A percentile compares a stretch with the other conserved stretches of the same genome.
Conservation (phyloP, 2,797 vertebrate species). For the Halcyon leucocephala region DNA sequence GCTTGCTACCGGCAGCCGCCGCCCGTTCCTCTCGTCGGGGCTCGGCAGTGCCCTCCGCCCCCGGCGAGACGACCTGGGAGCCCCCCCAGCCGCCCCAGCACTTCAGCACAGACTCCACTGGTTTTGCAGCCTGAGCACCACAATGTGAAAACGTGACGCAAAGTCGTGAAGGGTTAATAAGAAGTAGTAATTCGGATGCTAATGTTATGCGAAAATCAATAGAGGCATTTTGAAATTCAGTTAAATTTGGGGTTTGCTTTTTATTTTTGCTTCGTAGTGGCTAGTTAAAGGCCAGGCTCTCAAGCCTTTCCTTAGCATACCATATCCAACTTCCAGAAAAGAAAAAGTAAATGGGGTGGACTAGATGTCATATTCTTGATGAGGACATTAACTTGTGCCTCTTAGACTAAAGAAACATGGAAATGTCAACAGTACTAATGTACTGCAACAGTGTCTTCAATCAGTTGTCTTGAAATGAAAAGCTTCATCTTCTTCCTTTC, state of each 20-base stretch:
- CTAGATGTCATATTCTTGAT: neutral
- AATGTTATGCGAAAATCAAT: neutral
- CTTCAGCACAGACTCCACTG: neutral
- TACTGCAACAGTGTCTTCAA: neutral
- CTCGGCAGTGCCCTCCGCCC: neutral
- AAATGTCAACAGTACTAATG: neutral
- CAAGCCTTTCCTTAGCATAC: neutral
- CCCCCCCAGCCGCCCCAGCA: neutral
- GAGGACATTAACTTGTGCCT: neutral
- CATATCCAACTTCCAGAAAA: neutral
- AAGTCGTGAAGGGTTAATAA: neutral
- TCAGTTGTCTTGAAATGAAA: neutral
- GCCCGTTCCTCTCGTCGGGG: neutral
- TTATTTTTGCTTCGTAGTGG: fast-evolving
- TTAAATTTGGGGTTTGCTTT: no score
- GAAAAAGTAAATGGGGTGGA: neutral
- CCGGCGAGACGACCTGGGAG: neutral
- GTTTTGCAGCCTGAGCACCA: neutral
- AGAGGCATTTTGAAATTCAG: neutral
- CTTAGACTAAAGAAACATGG: neutral
- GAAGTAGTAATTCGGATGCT: neutral
- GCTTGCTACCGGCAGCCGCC: neutral
- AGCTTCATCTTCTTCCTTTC: neutral
- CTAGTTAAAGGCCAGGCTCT: neutral
- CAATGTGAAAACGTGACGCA: neutral